phyloP scores from a whole-genome alignment of 2,113 vertebrate species.

The Pachycephala philippinensis region DNA sequence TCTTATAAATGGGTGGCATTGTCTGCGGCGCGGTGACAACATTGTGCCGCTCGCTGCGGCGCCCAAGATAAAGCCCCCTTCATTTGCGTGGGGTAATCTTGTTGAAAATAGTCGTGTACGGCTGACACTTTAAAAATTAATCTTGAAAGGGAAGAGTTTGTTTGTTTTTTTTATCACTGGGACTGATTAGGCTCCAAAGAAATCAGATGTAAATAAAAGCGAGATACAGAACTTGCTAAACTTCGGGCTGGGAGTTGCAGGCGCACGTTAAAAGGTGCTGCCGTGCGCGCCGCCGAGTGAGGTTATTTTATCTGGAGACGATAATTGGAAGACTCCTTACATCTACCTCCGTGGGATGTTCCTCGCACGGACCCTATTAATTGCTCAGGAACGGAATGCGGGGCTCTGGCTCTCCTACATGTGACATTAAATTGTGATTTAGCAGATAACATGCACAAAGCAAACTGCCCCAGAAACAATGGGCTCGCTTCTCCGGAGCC shows the following conservation, averaged over 20 bases:
- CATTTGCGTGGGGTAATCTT: conserved; percentile 29
- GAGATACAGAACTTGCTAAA: not conserved
- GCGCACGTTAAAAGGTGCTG: not conserved
- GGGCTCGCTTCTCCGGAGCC: not conserved
- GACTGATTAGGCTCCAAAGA: not conserved
- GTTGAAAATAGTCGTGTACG: not conserved
- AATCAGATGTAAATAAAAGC: conserved; percentile 27
- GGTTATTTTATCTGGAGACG: not conserved
- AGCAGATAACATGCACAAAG: conserved; percentile 12
- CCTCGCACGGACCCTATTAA: not conserved
- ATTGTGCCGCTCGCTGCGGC: conserved; percentile 11
- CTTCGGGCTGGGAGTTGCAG: not conserved
- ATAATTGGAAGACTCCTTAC: not conserved
- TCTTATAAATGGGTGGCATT: conserved; percentile 56
- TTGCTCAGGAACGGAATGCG: not conserved
- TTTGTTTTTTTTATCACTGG: not conserved
- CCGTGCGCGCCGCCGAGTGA: not conserved
- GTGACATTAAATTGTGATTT: conserved; percentile 41
- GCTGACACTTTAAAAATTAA: conserved; percentile 46
- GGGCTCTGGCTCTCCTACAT: not conserved
- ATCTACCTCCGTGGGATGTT: not conserved
- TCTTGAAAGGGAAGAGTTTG: conserved; percentile 48
- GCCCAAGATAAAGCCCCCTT: conserved; percentile 38
- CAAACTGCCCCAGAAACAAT: conserved; percentile 38
- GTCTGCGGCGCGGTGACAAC: conserved; percentile 32